These are phyloP conservation scores for Oryctolagus cuniculus DNA, from an alignment of 2,113 vertebrate species.

Conservation along the genomic window mOryCun1.1 NC_091445.1:16245501-16246000, in stretches of 20 bases:
- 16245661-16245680: background rate
- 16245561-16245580: conserved; percentile 32
- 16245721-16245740: background rate
- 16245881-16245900: conserved; percentile 40
- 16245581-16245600: background rate
- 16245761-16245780: background rate
- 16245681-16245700: background rate
- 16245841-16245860: conserved; percentile 38
- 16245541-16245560: conserved; percentile 30
- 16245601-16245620: conserved; percentile 35
- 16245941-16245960: conserved; percentile 36
- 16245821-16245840: background rate
- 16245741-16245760: background rate
- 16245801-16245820: background rate
- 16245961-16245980: background rate
- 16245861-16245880: conserved; percentile 43
- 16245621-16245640: background rate
- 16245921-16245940: conserved; percentile 35
- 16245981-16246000: background rate
- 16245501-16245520: background rate
- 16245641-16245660: background rate
- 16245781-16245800: background rate
- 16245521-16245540: conserved; percentile 10
- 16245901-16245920: conserved; percentile 1
- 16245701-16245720: background rate